Evolutionary conservation across 1,140 invertebrate species (phyloP).

Genomic region (Drosophila nigrodunni): DNA sequence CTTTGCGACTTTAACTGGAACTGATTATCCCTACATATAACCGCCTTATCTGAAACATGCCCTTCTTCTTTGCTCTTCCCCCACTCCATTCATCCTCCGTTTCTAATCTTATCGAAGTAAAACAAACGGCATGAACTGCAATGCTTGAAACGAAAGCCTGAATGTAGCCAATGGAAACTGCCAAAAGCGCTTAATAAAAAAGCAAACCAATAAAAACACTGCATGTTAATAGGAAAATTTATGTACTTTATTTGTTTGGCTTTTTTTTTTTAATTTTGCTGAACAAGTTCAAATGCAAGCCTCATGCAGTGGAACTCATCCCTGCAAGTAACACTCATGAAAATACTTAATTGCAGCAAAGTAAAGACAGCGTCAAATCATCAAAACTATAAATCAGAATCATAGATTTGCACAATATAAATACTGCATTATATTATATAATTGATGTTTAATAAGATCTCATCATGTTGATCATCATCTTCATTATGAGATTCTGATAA

Average conservation of each 20-base stretch:
- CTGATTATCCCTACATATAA: constrained; percentile 30
- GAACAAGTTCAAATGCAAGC: too few relatives aligned
- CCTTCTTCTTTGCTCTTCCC: not conserved
- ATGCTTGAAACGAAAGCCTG: constrained; percentile 38
- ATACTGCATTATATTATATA: constrained; percentile 77
- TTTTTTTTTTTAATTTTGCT: constrained; percentile 22
- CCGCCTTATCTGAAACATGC: constrained; percentile 25
- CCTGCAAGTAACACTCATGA: too few relatives aligned
- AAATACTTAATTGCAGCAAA: too few relatives aligned
- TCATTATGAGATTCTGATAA: constrained; percentile 10
- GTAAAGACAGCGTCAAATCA: constrained; percentile 59
- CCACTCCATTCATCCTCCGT: not conserved
- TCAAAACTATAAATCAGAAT: constrained; percentile 36
- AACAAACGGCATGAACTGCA: constrained; percentile 47
- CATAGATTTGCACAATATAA: too few relatives aligned
- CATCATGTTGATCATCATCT: constrained; percentile 12
- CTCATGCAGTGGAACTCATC: too few relatives aligned
- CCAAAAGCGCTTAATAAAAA: constrained; percentile 36
- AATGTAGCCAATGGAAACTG: constrained; percentile 55
- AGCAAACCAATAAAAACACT: constrained; percentile 46
- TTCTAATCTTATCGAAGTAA: constrained; percentile 45
- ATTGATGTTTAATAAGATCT: constrained; percentile 76
- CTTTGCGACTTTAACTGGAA: constrained; percentile 46
- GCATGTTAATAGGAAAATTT: constrained; percentile 61
- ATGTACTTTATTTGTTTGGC: constrained; percentile 6